A percentile compares a stretch with the other conserved stretches of the same genome.
Conservation (phyloP, 2,113 vertebrate genomes). For the Epinephelus fuscoguttatus region DNA sequence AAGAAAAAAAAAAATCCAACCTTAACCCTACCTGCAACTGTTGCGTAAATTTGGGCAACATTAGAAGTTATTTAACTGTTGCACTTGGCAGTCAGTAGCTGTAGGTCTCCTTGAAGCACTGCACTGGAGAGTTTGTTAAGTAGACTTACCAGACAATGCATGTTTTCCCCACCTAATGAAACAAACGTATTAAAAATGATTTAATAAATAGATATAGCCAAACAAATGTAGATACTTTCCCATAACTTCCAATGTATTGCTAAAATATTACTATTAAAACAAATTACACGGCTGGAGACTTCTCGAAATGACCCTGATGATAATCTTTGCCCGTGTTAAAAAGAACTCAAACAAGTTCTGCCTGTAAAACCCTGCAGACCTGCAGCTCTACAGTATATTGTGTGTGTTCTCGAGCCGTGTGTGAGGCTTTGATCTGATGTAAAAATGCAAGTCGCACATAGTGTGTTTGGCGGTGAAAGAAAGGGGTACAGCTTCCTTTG, state of each 20-base stretch:
- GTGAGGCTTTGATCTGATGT: slow-evolving; percentile 68
- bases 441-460: slow-evolving; percentile 36
- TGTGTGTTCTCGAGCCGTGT: slow-evolving; percentile 19
- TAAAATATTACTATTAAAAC: neutral
- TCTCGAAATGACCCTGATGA: neutral
- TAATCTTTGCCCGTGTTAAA: neutral
- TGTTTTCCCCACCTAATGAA: neutral
- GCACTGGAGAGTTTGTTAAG: too few species aligned
- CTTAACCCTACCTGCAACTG: neutral
- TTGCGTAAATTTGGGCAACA: neutral
- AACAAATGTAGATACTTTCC: too few species aligned
- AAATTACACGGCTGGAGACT: neutral
- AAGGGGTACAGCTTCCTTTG: slow-evolving; percentile 72
- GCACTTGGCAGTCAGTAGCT: too few species aligned
- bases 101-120: too few species aligned
- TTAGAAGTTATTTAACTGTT: neutral
- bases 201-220: neutral
- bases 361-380: neutral
- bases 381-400: neutral
- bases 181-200: neutral
- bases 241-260: neutral
- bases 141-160: neutral
- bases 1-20: too few species aligned
- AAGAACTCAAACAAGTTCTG: neutral
- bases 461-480: slow-evolving; percentile 44